Evolutionary conservation across 2,113 vertebrate genomes (phyloP).

Genomic region (Gallinago undulata): DNA sequence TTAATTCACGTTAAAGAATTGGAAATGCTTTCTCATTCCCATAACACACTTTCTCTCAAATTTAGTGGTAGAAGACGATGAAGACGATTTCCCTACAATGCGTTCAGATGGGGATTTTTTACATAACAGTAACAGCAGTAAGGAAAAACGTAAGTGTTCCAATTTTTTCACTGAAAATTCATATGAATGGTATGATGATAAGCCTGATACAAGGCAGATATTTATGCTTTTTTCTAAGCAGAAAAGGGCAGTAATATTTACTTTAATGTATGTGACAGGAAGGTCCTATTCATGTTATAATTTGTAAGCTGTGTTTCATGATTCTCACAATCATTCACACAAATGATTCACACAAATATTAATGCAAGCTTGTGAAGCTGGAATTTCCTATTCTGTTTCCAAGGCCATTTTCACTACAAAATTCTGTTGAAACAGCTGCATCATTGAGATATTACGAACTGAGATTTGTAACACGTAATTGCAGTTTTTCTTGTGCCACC

Average conservation of each 20-base stretch:
- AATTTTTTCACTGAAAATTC: neutral
- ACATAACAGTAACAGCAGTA: constrained; percentile 89
- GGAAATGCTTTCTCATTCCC: neutral
- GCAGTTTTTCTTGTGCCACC: neutral
- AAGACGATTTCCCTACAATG: constrained; percentile 89
- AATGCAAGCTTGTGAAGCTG: neutral
- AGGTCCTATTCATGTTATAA: neutral
- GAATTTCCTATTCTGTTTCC: neutral
- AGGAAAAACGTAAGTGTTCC: constrained; percentile 88
- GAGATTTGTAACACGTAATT: neutral
- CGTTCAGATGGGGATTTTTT: constrained; percentile 88
- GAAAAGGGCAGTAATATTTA: neutral
- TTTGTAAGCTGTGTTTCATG: neutral
- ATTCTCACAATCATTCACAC: neutral
- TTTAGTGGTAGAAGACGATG: constrained; percentile 93
- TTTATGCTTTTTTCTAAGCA: neutral
- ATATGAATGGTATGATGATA: neutral
- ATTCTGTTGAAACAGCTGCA: neutral
- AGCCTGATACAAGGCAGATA: neutral
- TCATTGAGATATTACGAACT: neutral
- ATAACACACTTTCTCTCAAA: constrained; percentile 9
- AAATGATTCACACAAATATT: neutral
- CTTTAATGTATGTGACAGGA: neutral
- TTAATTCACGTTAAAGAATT: neutral
- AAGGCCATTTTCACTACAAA: neutral